Conservation (phyloP, 2,888 invertebrate species). For the Ptilodon capucinus region DNA sequence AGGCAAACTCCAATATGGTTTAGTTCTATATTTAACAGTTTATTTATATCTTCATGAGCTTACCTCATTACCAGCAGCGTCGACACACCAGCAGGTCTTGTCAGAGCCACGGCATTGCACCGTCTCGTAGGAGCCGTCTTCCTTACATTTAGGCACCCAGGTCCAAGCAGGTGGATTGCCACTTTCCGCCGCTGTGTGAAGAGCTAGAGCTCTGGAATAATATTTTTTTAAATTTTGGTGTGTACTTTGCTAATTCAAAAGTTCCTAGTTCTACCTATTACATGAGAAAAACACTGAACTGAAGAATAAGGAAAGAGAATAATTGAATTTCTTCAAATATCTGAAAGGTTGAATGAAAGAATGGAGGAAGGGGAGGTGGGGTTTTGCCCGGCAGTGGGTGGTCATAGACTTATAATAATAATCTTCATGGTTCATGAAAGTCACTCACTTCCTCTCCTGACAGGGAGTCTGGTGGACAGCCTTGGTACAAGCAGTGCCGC, state of each 20-base stretch:
- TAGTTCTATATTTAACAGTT: neutral
- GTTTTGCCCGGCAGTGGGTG: too few species aligned
- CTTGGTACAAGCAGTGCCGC: constrained; percentile 90
- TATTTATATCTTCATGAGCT: constrained; percentile 8
- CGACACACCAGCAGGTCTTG: constrained; percentile 92
- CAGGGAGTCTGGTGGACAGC: constrained; percentile 89
- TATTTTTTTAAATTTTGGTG: too few species aligned
- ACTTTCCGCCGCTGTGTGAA: constrained; percentile 72
- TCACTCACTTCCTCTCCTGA: constrained; percentile 84
- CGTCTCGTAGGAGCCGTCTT: constrained; percentile 86
- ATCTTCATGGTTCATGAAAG: too few species aligned
- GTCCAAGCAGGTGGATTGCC: constrained; percentile 89
- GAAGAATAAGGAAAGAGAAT: too few species aligned
- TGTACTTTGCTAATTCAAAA: too few species aligned
- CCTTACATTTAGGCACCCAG: constrained; percentile 88
- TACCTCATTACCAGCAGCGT: constrained; percentile 87
- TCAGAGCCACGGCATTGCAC: constrained; percentile 88
- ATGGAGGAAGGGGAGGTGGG: neutral
- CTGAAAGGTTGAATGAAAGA: too few species aligned
- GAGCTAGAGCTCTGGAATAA: constrained; percentile 58
- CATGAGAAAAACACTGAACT: too few species aligned
- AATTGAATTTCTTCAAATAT: too few species aligned
- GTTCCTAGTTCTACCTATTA: too few species aligned
- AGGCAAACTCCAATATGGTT: too few species aligned
- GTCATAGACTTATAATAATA: too few species aligned